phyloP scores from a whole-genome alignment of 2,888 invertebrate genomes.

The Schrankia costaestrigalis region DNA sequence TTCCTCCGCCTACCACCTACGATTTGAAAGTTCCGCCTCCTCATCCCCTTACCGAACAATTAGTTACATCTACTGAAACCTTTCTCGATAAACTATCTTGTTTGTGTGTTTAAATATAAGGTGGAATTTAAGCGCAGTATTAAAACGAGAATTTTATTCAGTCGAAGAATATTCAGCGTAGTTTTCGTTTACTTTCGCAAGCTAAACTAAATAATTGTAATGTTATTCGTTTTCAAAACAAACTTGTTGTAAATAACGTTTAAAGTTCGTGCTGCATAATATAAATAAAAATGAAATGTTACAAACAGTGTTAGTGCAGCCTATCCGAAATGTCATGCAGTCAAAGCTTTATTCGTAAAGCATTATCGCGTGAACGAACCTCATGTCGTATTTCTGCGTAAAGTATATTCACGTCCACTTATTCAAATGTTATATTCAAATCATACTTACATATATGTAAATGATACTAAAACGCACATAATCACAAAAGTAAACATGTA shows the following conservation, averaged over 20 bases:
- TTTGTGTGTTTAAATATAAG: conserved; percentile 2
- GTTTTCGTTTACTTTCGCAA: not conserved
- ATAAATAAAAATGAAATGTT: no score
- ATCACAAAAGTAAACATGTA: conserved; percentile 30
- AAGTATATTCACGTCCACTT: no score
- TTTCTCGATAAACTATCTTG: conserved; percentile 4
- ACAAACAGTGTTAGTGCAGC: no score
- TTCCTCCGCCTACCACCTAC: conserved; percentile 35
- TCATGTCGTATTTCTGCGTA: no score
- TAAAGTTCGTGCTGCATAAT: no score
- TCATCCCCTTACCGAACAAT: conserved; percentile 19
- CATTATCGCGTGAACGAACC: no score
- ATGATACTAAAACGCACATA: conserved; percentile 29
- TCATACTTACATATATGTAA: conserved; percentile 28
- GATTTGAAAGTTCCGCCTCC: conserved; percentile 10
- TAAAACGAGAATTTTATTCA: no score
- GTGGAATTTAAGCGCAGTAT: not conserved
- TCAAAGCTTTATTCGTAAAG: no score
- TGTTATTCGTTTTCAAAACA: no score
- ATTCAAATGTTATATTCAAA: conserved; percentile 28
- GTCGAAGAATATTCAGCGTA: not conserved
- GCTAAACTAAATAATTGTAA: no score
- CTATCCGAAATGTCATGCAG: no score
- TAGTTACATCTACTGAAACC: conserved; percentile 21
- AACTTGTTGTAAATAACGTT: no score